Conservation (phyloP, 2,797 vertebrate species). For the Falco novaeseelandiae region DNA sequence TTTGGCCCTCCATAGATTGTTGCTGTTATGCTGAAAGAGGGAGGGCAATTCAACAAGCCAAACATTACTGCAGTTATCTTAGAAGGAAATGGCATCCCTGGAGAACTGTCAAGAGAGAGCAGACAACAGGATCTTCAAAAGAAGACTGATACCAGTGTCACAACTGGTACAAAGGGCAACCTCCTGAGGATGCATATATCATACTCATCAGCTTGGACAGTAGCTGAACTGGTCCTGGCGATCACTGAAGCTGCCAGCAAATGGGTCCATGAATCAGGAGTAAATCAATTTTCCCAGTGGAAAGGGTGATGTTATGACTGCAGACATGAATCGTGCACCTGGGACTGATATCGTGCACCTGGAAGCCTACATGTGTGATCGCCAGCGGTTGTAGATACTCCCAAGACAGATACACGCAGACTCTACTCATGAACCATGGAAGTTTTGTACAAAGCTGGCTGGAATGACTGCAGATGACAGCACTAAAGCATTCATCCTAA, state of each 20-base stretch:
- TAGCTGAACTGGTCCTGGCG: not conserved
- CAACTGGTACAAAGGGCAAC: not conserved
- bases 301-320: not conserved
- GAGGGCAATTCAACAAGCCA: not conserved
- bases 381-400: not conserved
- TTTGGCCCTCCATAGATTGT: not conserved
- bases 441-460: not conserved
- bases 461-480: not conserved
- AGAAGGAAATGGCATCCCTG: not conserved
- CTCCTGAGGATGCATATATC: not conserved
- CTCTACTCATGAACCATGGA: not conserved
- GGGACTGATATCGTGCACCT: not conserved
- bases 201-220: not conserved
- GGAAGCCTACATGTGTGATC: not conserved
- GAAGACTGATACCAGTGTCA: not conserved
- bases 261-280: not conserved
- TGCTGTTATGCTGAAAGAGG: not conserved
- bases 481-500: not conserved
- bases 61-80: not conserved
- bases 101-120: not conserved
- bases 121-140: not conserved
- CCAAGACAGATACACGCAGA: not conserved
- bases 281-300: not conserved
- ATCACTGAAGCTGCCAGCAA: not conserved
- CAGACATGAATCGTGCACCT: not conserved